Percentiles rank a stretch among this genome's conserved stretches.
Evolutionary conservation across 92 coral and sea anemone genomes (phyloP).

Genomic region (Porites rus): DNA sequence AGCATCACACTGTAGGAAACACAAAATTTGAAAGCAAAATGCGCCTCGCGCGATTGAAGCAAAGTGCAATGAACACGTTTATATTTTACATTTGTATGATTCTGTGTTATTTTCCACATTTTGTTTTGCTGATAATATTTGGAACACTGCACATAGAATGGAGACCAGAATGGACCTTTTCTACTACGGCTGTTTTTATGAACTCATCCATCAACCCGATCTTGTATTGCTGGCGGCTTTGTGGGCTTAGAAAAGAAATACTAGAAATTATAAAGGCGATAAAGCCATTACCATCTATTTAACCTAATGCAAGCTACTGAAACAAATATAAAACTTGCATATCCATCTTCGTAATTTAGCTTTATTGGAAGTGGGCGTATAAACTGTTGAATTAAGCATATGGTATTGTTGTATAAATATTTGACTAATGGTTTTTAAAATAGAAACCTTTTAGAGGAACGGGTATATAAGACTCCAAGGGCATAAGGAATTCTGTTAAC

Average conservation of each 20-base stretch:
- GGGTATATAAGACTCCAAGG: too few species aligned
- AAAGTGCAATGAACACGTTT: background rate
- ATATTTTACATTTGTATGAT: background rate
- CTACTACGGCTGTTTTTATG: background rate
- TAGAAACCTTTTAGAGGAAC: too few species aligned
- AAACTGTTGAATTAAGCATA: too few species aligned
- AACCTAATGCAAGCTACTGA: background rate
- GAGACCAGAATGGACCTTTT: background rate
- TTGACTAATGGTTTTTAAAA: too few species aligned
- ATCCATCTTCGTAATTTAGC: background rate
- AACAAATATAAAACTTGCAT: background rate
- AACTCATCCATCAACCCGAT: background rate
- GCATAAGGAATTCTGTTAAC: too few species aligned
- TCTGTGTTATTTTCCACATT: background rate
- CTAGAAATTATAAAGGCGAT: background rate
- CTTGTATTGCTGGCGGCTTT: background rate
- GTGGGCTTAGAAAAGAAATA: background rate
- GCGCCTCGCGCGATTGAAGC: background rate
- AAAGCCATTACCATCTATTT: background rate
- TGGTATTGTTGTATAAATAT: too few species aligned
- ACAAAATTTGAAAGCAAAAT: background rate
- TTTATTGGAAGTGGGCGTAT: too few species aligned
- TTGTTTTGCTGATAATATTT: background rate
- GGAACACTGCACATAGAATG: background rate
- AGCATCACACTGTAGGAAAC: background rate